Conservation (phyloP, 1,140 invertebrate genomes). For the Drosophila mayri region DNA sequence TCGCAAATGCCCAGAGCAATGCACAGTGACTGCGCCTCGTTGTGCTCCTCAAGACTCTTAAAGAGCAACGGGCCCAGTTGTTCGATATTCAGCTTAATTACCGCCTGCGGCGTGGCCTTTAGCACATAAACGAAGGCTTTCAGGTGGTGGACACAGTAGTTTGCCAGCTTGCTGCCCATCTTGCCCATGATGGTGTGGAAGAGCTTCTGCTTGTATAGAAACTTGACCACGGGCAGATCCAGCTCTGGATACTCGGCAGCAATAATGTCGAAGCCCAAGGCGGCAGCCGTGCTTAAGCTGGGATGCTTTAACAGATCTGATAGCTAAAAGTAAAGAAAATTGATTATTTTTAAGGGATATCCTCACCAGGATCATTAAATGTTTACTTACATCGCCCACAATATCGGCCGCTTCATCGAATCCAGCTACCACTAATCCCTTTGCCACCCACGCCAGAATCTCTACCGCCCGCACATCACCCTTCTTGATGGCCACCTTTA, state of each 20-base stretch:
- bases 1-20: slow-evolving; percentile 87
- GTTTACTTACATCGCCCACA: slow-evolving; percentile 70
- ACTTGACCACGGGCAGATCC: slow-evolving; percentile 78
- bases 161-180: slow-evolving; percentile 79
- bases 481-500: slow-evolving; percentile 67
- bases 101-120: slow-evolving; percentile 87
- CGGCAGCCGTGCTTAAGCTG: slow-evolving; percentile 59
- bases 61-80: slow-evolving; percentile 89
- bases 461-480: slow-evolving; percentile 74
- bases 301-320: slow-evolving; percentile 80
- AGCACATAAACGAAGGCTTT: slow-evolving; percentile 88
- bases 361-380: neutral
- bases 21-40: slow-evolving; percentile 86
- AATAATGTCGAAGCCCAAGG: slow-evolving; percentile 77
- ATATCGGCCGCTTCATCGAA: slow-evolving; percentile 71
- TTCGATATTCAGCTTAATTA: slow-evolving; percentile 87
- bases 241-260: slow-evolving; percentile 74
- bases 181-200: slow-evolving; percentile 87
- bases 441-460: slow-evolving; percentile 74
- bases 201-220: slow-evolving; percentile 88
- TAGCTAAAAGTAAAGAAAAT: slow-evolving; percentile 45
- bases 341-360: neutral
- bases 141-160: slow-evolving; percentile 87
- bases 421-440: slow-evolving; percentile 76
- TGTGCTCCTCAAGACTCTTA: slow-evolving; percentile 87